Base-by-base conservation (phyloP, 2,888 invertebrate genomes). In the Nomada goodeniana region DNA sequence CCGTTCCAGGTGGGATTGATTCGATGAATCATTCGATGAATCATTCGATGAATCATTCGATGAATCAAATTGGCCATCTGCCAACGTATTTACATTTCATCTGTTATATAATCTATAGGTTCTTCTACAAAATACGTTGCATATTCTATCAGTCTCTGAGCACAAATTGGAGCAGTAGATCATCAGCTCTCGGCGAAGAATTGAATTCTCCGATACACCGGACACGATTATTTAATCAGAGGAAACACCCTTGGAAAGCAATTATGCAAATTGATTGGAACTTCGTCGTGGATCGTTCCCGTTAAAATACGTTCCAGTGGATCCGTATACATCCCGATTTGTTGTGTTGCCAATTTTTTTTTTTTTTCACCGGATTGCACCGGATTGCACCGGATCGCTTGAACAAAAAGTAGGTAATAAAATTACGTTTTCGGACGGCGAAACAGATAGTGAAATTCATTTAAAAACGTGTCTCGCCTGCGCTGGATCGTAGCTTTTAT, bases 201-300 rank as follows among this genome's bases (percentile, higher is more conserved):
- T 77, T 50, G n/a, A 29, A 61, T 65, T 53, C 50, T 13, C 55
- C 29, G 55, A 53, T 61, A 50, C 44, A 47, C 13, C 57, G 13
- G n/a, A 42, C 42, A 10, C 47, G n/a, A 52, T 23, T 70, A 79
- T 59, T 70, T 44, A 52, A 76, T 76, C 64, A 76, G 15, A 63
- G n/a, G 36, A 29, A 47, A 26, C 59, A 65, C 63, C 44, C 70
- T 69, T 36, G 64, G n/a, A n/a, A 44, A 11, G 2, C 29, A 53
- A 64, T 79, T 65, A 65, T 60, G 60, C 2, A 26, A 55, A 42
- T 20, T n/a, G 72, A 64, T 64, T 20, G 50, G 5, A 20, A 15
- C 26, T 10, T 23, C 23, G 42, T 7, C 47, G 15, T 47, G 47
- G 23, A n/a, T 15, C n/a, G 36, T 57, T 29, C 61, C 20, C 47